Conservation (phyloP, 2,888 invertebrate genomes). For the Omphaloscelis lunosa region DNA sequence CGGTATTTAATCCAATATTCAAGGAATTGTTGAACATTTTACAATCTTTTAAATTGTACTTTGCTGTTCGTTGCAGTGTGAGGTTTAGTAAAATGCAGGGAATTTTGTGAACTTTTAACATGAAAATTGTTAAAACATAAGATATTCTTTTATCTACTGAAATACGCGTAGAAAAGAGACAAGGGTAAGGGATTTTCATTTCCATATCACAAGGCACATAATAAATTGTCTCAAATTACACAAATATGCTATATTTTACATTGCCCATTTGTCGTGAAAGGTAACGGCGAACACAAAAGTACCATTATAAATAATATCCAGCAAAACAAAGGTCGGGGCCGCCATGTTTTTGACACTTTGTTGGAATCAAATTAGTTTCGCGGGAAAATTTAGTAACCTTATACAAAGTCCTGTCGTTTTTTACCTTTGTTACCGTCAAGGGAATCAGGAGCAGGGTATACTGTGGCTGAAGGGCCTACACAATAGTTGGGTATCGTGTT, state of each 20-base stretch:
- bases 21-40: slow-evolving; percentile 46
- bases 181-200: slow-evolving; percentile 23
- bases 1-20: slow-evolving; percentile 60
- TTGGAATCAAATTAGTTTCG: slow-evolving; percentile 75
- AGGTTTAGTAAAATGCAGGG: background rate
- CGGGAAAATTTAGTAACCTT: slow-evolving; percentile 64
- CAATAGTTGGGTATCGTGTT: slow-evolving; percentile 19
- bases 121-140: slow-evolving; percentile 9
- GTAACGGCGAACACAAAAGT: slow-evolving; percentile 67
- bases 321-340: slow-evolving; percentile 72
- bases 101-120: background rate
- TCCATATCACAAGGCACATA: slow-evolving; percentile 22
- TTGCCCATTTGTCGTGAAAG: slow-evolving; percentile 56
- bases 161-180: slow-evolving; percentile 12
- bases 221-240: slow-evolving; percentile 42
- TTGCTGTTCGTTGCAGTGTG: slow-evolving; percentile 24
- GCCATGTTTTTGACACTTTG: slow-evolving; percentile 77
- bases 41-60: slow-evolving; percentile 25
- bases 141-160: background rate
- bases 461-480: slow-evolving; percentile 30
- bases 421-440: slow-evolving; percentile 61
- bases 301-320: slow-evolving; percentile 76
- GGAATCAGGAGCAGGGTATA: slow-evolving; percentile 27
- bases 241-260: slow-evolving; percentile 53
- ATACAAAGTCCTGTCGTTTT: slow-evolving; percentile 59